These are phyloP conservation scores for Malurus melanocephalus DNA, from an alignment of 2,113 vertebrate genomes.

Conservation along the genomic window DNA sequence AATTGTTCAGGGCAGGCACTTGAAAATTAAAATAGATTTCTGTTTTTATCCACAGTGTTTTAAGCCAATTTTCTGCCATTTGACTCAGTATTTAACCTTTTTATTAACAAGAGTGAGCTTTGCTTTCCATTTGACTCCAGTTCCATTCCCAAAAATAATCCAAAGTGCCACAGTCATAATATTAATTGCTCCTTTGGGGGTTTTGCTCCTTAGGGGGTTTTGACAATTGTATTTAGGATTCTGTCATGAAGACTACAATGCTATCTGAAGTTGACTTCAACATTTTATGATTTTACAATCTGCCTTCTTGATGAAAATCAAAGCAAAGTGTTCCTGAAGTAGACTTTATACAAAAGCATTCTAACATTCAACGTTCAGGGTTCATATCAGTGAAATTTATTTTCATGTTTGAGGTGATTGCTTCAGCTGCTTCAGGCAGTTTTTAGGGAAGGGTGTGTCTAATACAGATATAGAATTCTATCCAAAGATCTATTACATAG, in stretches of 20 bases:
- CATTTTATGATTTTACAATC: not conserved
- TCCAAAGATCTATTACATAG: not conserved
- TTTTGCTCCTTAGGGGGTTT: not conserved
- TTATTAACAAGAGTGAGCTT: not conserved
- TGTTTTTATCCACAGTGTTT: not conserved
- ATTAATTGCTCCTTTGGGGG: not conserved
- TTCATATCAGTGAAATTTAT: not conserved
- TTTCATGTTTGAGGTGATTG: not conserved
- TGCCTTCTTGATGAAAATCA: not conserved
- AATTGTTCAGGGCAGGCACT: not conserved
- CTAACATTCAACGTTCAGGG: not conserved
- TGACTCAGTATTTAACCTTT: conserved; percentile 10
- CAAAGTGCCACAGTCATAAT: not conserved
- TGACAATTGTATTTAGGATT: not conserved
- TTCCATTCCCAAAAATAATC: not conserved
- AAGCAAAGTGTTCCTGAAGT: not conserved
- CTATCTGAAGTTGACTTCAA: not conserved
- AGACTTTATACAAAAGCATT: not conserved
- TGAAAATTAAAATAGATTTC: conserved; percentile 20
- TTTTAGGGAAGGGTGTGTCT: not conserved
- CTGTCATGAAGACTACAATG: not conserved
- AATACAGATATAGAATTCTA: not conserved
- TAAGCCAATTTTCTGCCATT: not conserved
- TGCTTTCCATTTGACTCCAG: not conserved
- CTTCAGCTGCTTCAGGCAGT: not conserved